Evolutionary conservation across 2,797 vertebrate species (phyloP), one percentile per base, ranked within the genome.

Genomic region (Sebastes kiyomatsui): DNA sequence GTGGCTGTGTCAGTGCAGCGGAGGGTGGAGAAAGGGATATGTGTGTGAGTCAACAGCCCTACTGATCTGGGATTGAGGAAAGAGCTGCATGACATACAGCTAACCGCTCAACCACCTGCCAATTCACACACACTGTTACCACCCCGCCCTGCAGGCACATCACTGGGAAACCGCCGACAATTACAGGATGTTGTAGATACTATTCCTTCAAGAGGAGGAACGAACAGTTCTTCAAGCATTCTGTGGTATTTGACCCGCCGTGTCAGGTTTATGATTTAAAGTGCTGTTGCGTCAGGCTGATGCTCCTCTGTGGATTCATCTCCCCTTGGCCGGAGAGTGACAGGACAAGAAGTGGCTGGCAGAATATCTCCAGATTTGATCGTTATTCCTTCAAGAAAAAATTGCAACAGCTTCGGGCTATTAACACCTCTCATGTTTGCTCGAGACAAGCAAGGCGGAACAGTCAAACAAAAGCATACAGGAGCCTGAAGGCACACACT

Each of bases 141-240:
- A 80, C 81, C 89, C 87, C 10, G 12, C 83, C 91, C 88, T 80
- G 67, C 18, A 79, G 90, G 88, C 81, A 79, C 73, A 82, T 87
- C 83, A 72, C 77, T 58, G 72, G 27, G 30, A 89, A 90, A 87
- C 67, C 71, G 22, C 71, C 82, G 81, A 86, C 80, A 89, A 86
- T 86, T 87, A 89, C 68, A 83, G 82, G 85, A 89, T 77, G 81
- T 72, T 75, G 73, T 69, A 66, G 82, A 83, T 77, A 77, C 38
- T 49, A 16, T 84, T 87, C 82, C 79, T 81, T 22, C 10, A n/a
- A 60, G 58, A 78, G 72, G 72, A 66, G 72, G 77, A 81, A 84
- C 2, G 1, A 85, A 83, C 67, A 64, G 20, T 71, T 79, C 67
- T 65, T 75, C 56, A 83, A 77, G 46, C 42, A 8, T 77, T 85